Evolutionary conservation across 1,140 invertebrate genomes (phyloP).

Genomic region (Ganaspis sp.): DNA sequence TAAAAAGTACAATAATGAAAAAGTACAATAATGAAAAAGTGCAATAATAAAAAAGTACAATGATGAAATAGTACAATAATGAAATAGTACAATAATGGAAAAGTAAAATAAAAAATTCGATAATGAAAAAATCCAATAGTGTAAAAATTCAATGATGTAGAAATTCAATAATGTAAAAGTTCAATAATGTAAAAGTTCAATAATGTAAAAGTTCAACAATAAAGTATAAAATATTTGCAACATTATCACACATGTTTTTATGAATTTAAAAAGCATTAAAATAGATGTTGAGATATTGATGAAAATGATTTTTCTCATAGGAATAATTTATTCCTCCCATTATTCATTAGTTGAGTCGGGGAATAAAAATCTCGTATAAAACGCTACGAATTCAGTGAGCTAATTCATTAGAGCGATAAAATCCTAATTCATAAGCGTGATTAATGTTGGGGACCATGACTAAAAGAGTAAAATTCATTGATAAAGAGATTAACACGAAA

Average conservation of each 20-base stretch:
- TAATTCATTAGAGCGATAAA: constrained; percentile 29
- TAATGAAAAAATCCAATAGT: too few species aligned
- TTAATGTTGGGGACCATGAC: constrained; percentile 7
- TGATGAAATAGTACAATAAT: too few species aligned
- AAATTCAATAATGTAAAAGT: too few species aligned
- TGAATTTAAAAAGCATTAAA: background rate
- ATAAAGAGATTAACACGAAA: constrained; percentile 10
- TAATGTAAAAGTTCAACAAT: too few species aligned
- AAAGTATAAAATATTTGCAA: too few species aligned
- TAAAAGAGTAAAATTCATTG: background rate
- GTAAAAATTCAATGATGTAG: too few species aligned
- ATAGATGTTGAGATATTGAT: background rate
- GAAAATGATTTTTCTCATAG: constrained; percentile 16
- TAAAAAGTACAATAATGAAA: too few species aligned
- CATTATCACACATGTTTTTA: background rate
- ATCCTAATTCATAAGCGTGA: constrained; percentile 25
- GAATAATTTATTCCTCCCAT: constrained; percentile 1
- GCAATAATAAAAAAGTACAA: too few species aligned
- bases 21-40: too few species aligned
- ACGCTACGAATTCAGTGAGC: background rate
- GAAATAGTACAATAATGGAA: too few species aligned
- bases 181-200: too few species aligned
- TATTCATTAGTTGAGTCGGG: background rate
- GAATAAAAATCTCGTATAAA: background rate
- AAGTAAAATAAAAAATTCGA: too few species aligned